phyloP scores from a whole-genome alignment of 1,140 invertebrate species.

The silkworm (Bombyx mori) region ASM3026992v2 NC_085109.1:1685001-1685500 shows the following conservation, averaged over 20 bases:
- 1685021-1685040: slow-evolving; percentile 3
- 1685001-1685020: slow-evolving; percentile 12
- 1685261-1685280: not conserved
- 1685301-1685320: too few species aligned
- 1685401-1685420: too few species aligned
- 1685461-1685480: too few species aligned
- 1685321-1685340: too few species aligned
- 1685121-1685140: slow-evolving; percentile 55
- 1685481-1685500: too few species aligned
- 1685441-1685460: too few species aligned
- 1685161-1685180: slow-evolving; percentile 51
- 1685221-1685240: slow-evolving; percentile 33
- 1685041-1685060: slow-evolving; percentile 30
- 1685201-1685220: slow-evolving; percentile 68
- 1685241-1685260: slow-evolving; percentile 24
- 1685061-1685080: slow-evolving; percentile 44
- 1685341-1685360: too few species aligned
- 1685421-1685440: too few species aligned
- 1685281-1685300: too few species aligned
- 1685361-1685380: too few species aligned
- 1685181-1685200: slow-evolving; percentile 63
- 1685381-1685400: too few species aligned
- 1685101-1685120: slow-evolving; percentile 33
- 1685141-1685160: slow-evolving; percentile 62
- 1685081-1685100: slow-evolving; percentile 48